Base-by-base conservation (phyloP, 1,140 invertebrate genomes). In the Aleiodes sp. region DNA sequence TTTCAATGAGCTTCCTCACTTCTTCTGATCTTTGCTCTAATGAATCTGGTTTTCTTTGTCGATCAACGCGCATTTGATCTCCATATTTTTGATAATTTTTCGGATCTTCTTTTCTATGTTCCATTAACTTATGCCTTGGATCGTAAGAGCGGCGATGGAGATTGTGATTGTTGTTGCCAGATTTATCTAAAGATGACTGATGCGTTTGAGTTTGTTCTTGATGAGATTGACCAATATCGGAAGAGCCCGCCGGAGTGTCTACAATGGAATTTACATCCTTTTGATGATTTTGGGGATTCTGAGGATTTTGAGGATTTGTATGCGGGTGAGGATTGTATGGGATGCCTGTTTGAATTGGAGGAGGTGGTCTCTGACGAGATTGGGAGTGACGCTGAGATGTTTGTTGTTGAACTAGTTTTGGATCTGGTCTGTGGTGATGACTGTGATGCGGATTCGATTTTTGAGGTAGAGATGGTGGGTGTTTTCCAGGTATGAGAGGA, bases 1-100 rank as follows among this genome's bases (percentile, higher is more conserved):
- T 84, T 12, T 84, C 84, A 1, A 85, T 84, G 0, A 84, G 39
- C 33, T 86, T 85, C 0, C 83, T 70, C 3, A 83, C 82, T 9
- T 86, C 84, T 2, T 86, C 83, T 14, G 71, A 76, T 46, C 83
- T 77, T 16, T 83, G 79, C 19, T 84, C 81, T 2, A 79, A 52
- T 3, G 70, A 72, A 19, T 84, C 83, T 3, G 74, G 68, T 35
- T 83, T 82, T 12, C 75, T 70, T 26, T 74, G 75, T 16, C 73
- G 67, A 29, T 78, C 74, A 72, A 2, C 68, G 66, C 4, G 67
- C 16, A 8, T 81, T 79, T 8, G 73, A 8, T 84, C 80, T 0
- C 67, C 14, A 28, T 83, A 81, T 52, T 81, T 81, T 0, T 73
- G 72, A 21, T 78, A 82, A 16, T 71, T 4, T 68, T 85, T 85